Percentiles rank a stretch among this genome's conserved stretches.
Evolutionary conservation across 2,113 vertebrate species (phyloP).

Genomic region (Pimephales promelas): DNA sequence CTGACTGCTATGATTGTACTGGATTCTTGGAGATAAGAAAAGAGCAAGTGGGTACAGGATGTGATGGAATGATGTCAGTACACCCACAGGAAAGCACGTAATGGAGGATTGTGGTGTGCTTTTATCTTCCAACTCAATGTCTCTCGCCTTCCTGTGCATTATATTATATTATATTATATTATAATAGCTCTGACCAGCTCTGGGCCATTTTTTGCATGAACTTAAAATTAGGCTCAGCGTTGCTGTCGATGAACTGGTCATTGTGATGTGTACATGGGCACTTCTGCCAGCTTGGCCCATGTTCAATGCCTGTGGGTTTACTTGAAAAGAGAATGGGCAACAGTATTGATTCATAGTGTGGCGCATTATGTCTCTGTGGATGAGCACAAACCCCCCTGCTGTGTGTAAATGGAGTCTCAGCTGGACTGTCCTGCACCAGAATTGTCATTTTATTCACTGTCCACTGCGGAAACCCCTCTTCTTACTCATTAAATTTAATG

Average conservation of each 20-base stretch:
- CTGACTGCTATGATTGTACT: not conserved
- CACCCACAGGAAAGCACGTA: conserved; percentile 7
- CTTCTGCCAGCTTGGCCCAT: conserved; percentile 6
- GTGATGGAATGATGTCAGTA: conserved; percentile 37
- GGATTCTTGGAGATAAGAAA: conserved; percentile 34
- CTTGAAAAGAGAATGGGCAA: conserved; percentile 21
- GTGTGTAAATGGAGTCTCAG: conserved; percentile 46
- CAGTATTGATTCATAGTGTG: conserved; percentile 40
- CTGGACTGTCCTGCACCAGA: conserved; percentile 36
- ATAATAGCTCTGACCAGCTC: not conserved
- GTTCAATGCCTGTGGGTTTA: conserved; percentile 37
- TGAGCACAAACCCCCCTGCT: conserved; percentile 13
- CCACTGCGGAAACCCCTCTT: conserved; percentile 27
- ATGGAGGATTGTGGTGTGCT: not conserved
- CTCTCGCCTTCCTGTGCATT: conserved; percentile 4
- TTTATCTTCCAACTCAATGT: conserved; percentile 39
- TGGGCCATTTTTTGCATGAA: not conserved
- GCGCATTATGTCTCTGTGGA: conserved; percentile 31
- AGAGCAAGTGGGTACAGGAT: conserved; percentile 7
- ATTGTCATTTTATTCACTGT: conserved; percentile 11
- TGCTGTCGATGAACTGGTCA: not conserved
- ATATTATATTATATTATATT: not conserved
- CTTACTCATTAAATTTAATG: conserved; percentile 47
- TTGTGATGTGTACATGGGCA: conserved; percentile 23
- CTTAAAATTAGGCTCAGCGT: not conserved